phyloP scores from a whole-genome alignment of 37 sponge, comb jelly and placozoan genomes.

The Bolinopsis microptera region DNA sequence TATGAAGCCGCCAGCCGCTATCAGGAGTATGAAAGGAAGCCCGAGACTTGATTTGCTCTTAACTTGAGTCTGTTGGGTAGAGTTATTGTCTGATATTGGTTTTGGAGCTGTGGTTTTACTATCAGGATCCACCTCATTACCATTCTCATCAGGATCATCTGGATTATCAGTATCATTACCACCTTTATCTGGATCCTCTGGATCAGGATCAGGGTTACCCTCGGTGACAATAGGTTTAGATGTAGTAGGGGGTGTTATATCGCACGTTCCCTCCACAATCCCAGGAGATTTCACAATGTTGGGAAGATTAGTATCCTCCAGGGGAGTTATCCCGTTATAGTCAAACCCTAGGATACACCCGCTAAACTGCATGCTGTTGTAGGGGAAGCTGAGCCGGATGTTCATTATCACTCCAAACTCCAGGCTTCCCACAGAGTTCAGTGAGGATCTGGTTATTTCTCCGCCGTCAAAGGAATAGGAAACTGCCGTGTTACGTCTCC shows the following conservation, averaged over 20 bases:
- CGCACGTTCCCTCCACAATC: constrained; percentile 20
- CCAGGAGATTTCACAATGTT: constrained; percentile 48
- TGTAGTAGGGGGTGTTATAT: neutral
- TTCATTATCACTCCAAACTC: constrained; percentile 47
- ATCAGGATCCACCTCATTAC: neutral
- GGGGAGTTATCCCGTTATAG: constrained; percentile 53
- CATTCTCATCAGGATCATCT: neutral
- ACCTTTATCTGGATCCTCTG: neutral
- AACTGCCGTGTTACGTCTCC: constrained; percentile 26
- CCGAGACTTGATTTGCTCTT: neutral
- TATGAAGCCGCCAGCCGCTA: constrained; percentile 36
- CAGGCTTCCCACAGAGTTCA: constrained; percentile 29
- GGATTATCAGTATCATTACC: neutral
- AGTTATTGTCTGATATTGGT: neutral
- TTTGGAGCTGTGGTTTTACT: neutral
- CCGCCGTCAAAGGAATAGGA: constrained; percentile 46
- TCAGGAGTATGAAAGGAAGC: constrained; percentile 9
- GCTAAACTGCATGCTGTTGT: constrained; percentile 34
- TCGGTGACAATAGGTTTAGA: neutral
- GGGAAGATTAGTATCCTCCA: neutral
- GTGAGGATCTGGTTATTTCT: neutral
- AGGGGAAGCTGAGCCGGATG: constrained; percentile 30
- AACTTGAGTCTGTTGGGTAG: constrained; percentile 18
- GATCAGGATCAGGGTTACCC: neutral
- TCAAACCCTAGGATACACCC: constrained; percentile 60